These are phyloP conservation scores for Mormyrops boulengeri DNA, from an alignment of 2,797 vertebrate species.

Conservation along the genomic window DNA sequence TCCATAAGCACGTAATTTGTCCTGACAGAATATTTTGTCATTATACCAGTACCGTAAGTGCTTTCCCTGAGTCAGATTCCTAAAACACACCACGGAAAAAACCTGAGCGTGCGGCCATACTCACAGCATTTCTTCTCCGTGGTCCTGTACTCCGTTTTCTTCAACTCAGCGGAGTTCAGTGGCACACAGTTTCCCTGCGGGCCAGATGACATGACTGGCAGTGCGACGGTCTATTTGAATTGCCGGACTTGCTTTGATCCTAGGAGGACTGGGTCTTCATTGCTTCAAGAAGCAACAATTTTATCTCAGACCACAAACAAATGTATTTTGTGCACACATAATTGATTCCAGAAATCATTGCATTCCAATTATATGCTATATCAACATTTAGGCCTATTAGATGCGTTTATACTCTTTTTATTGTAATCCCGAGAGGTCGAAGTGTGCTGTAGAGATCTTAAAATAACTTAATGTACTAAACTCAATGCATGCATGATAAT, in stretches of 20 bases:
- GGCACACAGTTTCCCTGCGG: slow-evolving; percentile 39
- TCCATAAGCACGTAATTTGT: not conserved
- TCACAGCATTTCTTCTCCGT: slow-evolving; percentile 71
- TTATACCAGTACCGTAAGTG: not conserved
- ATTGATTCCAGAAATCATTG: not conserved
- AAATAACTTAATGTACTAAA: not conserved
- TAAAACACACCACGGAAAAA: not conserved
- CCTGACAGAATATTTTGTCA: not conserved
- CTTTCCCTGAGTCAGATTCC: not conserved
- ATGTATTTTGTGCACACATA: not conserved
- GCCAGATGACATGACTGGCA: slow-evolving; percentile 50
- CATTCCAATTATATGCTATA: not conserved
- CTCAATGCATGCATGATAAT: not conserved
- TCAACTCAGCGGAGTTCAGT: slow-evolving; percentile 49
- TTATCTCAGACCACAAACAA: not conserved
- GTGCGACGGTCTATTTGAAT: not conserved
- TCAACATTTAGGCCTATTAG: not conserved
- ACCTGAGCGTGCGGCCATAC: slow-evolving; percentile 25
- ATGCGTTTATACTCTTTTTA: not conserved
- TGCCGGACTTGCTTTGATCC: not conserved
- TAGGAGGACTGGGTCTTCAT: slow-evolving; percentile 26
- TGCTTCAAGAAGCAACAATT: not conserved
- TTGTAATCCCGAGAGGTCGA: not conserved
- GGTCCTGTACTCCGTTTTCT: slow-evolving; percentile 54
- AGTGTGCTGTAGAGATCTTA: not conserved